Conservation (phyloP, 2,888 invertebrate genomes). For the Odontomyia ornata region DNA sequence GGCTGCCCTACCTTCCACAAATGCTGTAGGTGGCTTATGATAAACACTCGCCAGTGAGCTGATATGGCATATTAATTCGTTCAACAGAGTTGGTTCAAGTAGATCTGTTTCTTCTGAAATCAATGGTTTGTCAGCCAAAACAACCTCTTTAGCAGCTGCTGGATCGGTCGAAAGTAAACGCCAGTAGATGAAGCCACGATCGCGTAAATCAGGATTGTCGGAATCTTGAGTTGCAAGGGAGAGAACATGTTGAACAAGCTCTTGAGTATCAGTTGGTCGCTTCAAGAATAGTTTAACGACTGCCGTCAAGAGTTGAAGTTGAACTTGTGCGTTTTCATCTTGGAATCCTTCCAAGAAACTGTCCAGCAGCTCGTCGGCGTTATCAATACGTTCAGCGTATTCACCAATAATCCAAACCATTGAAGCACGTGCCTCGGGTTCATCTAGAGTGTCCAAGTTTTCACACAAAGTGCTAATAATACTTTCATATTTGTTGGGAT, state of each 20-base stretch:
- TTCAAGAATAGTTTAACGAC: conserved; percentile 99
- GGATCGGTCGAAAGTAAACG: conserved; percentile 97
- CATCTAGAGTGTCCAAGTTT: conserved; percentile 97
- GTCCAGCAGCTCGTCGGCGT: conserved; percentile 97
- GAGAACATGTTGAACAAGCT: conserved; percentile 94
- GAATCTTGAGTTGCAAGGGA: conserved; percentile 90
- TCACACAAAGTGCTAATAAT: conserved; percentile 99
- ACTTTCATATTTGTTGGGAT: conserved; percentile 99
- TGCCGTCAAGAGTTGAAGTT: conserved; percentile 95
- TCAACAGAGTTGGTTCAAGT: conserved; percentile 94
- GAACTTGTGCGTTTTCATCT: conserved; percentile 96
- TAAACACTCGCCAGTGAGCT: conserved; percentile 98
- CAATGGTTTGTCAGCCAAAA: conserved; percentile 97
- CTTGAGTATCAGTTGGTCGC: conserved; percentile 97
- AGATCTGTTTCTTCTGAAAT: conserved; percentile 99
- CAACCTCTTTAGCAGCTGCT: conserved; percentile 98
- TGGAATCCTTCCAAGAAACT: conserved; percentile 98
- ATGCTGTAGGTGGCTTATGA: conserved; percentile 98
- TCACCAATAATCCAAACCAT: conserved; percentile 98
- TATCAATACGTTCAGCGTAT: conserved; percentile 99
- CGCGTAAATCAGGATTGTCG: conserved; percentile 97
- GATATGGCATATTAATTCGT: conserved; percentile 98
- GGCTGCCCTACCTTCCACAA: conserved; percentile 88
- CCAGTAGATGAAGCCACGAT: conserved; percentile 99
- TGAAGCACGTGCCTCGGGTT: conserved; percentile 97